Percentiles rank a stretch among this genome's conserved stretches.
Conservation (phyloP, 2,888 invertebrate species). For the Nephrotoma appendiculata region DNA sequence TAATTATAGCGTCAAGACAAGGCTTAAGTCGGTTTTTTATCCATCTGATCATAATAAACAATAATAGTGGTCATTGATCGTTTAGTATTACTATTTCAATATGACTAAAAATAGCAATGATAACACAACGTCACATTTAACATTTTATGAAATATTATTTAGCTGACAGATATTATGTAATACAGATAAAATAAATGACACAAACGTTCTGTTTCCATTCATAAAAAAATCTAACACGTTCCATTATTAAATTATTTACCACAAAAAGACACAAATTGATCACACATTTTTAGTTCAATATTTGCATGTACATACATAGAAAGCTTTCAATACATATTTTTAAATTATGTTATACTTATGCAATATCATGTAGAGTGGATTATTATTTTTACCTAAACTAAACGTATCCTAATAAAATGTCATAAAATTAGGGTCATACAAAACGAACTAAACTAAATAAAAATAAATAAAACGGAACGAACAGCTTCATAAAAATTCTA, state of each 20-base stretch:
- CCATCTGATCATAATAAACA: too few relatives aligned
- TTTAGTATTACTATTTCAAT: too few relatives aligned
- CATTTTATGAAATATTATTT: too few relatives aligned
- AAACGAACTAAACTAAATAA: not conserved
- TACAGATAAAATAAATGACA: too few relatives aligned
- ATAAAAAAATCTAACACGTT: not conserved
- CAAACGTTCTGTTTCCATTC: too few relatives aligned
- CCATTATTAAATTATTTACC: not conserved
- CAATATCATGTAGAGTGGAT: not conserved
- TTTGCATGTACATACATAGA: not conserved
- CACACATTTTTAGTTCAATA: not conserved
- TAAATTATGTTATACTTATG: not conserved
- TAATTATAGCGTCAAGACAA: too few relatives aligned
- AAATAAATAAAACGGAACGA: not conserved
- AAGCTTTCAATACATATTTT: not conserved
- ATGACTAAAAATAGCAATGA: too few relatives aligned
- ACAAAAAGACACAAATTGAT: not conserved
- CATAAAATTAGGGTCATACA: not conserved
- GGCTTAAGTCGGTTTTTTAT: too few relatives aligned
- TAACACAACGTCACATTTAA: too few relatives aligned
- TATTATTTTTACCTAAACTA: not conserved
- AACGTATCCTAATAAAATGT: not conserved
- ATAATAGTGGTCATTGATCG: too few relatives aligned
- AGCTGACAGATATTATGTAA: too few relatives aligned
- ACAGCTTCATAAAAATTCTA: not conserved